Conservation (phyloP, 2,888 invertebrate species). For the Slavum lentiscoides region DNA sequence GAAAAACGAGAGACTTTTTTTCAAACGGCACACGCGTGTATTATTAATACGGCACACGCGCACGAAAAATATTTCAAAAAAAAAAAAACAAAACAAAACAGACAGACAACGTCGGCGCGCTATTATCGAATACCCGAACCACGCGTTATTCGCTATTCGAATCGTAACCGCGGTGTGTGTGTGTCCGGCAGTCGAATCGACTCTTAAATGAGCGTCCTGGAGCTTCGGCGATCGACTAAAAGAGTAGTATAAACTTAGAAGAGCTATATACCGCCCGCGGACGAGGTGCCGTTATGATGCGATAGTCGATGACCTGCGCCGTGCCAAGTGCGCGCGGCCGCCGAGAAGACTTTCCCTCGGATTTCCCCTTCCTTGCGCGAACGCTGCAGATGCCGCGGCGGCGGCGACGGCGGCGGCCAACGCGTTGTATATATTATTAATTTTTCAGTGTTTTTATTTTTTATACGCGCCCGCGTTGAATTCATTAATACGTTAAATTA, state of each 20-base stretch:
- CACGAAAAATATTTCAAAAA: too few species aligned
- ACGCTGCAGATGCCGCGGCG: not conserved
- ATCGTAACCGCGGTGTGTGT: too few species aligned
- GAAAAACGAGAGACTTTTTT: too few species aligned
- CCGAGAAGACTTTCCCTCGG: slow-evolving; percentile 52
- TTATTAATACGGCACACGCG: not conserved
- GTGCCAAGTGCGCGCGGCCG: slow-evolving; percentile 38
- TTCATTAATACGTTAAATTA: too few species aligned
- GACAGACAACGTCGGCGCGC: too few species aligned
- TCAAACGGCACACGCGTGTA: too few species aligned
- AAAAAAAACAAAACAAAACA: too few species aligned
- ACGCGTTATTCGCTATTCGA: too few species aligned
- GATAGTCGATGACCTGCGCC: slow-evolving; percentile 51
- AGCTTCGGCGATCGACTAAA: slow-evolving; percentile 47
- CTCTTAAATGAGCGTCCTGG: slow-evolving; percentile 40
- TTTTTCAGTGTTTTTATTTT: too few species aligned
- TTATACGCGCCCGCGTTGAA: too few species aligned
- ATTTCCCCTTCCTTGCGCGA: not conserved
- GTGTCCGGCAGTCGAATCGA: not conserved
- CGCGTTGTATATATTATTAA: too few species aligned
- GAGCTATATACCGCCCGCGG: slow-evolving; percentile 51
- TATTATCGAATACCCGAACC: too few species aligned
- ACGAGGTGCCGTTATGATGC: slow-evolving; percentile 46
- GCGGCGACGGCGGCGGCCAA: not conserved
- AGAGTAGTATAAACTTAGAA: slow-evolving; percentile 49